Evolutionary conservation across 2,888 invertebrate genomes (phyloP).

Genomic region (Lepidocyrtoides sp.): DNA sequence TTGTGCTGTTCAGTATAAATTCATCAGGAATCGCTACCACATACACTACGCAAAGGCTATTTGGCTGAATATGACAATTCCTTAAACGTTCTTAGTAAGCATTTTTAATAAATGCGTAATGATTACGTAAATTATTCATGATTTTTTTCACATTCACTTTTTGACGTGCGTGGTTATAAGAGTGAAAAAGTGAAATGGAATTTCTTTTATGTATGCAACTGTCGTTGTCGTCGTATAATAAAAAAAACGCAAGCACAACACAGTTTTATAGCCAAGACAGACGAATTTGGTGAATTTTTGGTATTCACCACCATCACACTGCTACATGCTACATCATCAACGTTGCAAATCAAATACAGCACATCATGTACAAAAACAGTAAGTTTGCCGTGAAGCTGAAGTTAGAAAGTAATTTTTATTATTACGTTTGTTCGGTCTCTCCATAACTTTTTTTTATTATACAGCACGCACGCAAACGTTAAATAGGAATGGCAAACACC

Average conservation of each 20-base stretch:
- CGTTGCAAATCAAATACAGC: neutral
- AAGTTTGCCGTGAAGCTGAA: neutral
- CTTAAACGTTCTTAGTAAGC: neutral
- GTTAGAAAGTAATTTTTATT: slow-evolving; percentile 32
- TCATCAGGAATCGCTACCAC: too few species aligned
- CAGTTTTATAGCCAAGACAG: too few species aligned
- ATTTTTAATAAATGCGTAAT: neutral
- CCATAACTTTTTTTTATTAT: too few species aligned
- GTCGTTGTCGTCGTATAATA: too few species aligned
- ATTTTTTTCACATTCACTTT: slow-evolving; percentile 15
- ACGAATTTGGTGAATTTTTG: neutral
- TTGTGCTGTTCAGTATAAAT: too few species aligned
- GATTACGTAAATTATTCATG: slow-evolving; percentile 20
- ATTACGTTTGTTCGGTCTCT: neutral
- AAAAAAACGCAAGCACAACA: neutral
- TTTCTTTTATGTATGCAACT: neutral
- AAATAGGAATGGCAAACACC: slow-evolving; percentile 26
- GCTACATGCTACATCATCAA: too few species aligned
- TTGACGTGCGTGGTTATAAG: slow-evolving; percentile 1
- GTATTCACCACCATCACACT: neutral
- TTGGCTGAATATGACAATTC: neutral
- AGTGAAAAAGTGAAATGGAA: slow-evolving; percentile 18
- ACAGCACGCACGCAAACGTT: slow-evolving; percentile 21
- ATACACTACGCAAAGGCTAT: neutral
- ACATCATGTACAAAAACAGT: neutral